phyloP scores from a whole-genome alignment of 2,113 vertebrate genomes.

The Craseonycteris thonglongyai region DNA sequence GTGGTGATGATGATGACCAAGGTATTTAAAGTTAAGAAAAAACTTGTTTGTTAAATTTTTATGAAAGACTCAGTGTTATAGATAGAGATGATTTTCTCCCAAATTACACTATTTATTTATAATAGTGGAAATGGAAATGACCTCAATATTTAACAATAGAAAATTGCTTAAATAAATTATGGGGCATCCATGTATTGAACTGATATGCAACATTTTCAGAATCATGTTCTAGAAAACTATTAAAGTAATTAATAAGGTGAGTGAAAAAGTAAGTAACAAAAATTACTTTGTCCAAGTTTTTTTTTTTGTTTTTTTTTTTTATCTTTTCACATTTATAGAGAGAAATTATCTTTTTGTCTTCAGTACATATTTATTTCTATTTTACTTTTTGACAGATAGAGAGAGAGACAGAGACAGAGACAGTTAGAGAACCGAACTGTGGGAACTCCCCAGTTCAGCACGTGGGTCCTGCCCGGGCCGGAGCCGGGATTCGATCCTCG shows the following conservation, averaged over 20 bases:
- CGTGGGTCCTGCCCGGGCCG: no score
- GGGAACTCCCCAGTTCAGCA: no score
- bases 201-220: background rate
- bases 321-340: no score
- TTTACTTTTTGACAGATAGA: no score
- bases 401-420: no score
- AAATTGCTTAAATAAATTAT: background rate
- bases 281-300: background rate
- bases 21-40: conserved; percentile 78
- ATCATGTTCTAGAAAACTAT: background rate
- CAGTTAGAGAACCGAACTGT: no score
- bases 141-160: background rate
- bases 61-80: background rate
- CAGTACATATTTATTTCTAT: no score
- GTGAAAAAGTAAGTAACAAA: background rate
- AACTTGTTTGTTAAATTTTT: conserved; percentile 10
- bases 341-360: no score
- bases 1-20: conserved; percentile 97
- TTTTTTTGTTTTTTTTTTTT: no score
- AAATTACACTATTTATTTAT: background rate
- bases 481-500: no score
- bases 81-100: background rate
- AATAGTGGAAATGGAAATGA: background rate
- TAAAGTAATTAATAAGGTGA: background rate
- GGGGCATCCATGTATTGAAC: background rate